Evolutionary conservation across 1,140 invertebrate genomes (phyloP).

Genomic region (Hycleus phaleratus): DNA sequence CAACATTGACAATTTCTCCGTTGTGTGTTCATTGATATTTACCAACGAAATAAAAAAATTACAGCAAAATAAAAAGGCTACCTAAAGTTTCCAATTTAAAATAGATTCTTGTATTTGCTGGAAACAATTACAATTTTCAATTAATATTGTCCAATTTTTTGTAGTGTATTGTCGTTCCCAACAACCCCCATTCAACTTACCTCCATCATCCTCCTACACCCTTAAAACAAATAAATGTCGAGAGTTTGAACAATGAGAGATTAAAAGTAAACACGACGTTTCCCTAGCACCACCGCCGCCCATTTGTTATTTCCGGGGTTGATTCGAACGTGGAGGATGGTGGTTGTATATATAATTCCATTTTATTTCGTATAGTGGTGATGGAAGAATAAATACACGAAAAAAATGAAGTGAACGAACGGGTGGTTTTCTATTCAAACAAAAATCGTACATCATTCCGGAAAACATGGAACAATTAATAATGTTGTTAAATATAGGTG

Average conservation of each 20-base stretch:
- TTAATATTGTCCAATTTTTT: slow-evolving; percentile 32
- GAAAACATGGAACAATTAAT: slow-evolving; percentile 32
- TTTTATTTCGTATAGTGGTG: slow-evolving; percentile 12
- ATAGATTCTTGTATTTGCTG: background rate
- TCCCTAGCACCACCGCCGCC: slow-evolving; percentile 3
- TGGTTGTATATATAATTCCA: slow-evolving; percentile 22
- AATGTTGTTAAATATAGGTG: slow-evolving; percentile 32
- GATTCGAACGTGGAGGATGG: slow-evolving; percentile 8
- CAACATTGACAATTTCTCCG: slow-evolving; percentile 10
- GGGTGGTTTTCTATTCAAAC: slow-evolving; percentile 25
- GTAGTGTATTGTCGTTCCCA: background rate
- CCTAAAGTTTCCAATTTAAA: slow-evolving; percentile 6
- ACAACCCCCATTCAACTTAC: background rate
- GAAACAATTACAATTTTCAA: slow-evolving; percentile 34
- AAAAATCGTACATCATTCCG: slow-evolving; percentile 34
- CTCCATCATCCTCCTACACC: slow-evolving; percentile 6
- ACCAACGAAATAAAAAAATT: background rate
- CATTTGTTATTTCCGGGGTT: background rate
- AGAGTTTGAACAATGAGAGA: slow-evolving; percentile 36
- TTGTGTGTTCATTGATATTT: slow-evolving; percentile 9
- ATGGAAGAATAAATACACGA: too few species aligned
- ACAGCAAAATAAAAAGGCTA: background rate
- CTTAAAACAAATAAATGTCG: slow-evolving; percentile 30
- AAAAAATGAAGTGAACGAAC: too few species aligned
- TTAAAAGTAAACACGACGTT: slow-evolving; percentile 35